phyloP scores from a whole-genome alignment of 2,888 invertebrate genomes.

The Oscheius sp. region DNA sequence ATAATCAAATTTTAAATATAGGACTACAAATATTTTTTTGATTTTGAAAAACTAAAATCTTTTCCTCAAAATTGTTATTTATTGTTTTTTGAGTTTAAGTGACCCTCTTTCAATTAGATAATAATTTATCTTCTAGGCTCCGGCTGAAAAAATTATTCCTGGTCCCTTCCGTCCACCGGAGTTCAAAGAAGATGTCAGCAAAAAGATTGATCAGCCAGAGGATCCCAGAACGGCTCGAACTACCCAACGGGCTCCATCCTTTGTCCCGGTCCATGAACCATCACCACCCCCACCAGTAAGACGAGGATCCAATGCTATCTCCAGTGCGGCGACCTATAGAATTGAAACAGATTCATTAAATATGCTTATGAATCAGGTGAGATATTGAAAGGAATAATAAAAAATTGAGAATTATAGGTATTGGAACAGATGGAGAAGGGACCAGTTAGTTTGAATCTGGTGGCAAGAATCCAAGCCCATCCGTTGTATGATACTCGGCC shows the following conservation, averaged over 20 bases:
- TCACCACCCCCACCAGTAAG: slow-evolving; percentile 26
- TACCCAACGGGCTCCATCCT: slow-evolving; percentile 46
- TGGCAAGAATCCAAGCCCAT: slow-evolving; percentile 67
- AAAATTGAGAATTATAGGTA: slow-evolving; percentile 37
- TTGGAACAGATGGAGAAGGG: slow-evolving; percentile 70
- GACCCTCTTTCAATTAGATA: neutral
- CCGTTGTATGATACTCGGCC: slow-evolving; percentile 66
- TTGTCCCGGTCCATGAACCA: slow-evolving; percentile 50
- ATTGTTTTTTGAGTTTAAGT: too few species aligned
- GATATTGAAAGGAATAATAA: too few species aligned
- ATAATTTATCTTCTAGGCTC: slow-evolving; percentile 18
- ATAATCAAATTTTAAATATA: neutral
- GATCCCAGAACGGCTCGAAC: slow-evolving; percentile 45
- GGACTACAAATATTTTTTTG: neutral
- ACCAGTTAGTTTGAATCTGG: slow-evolving; percentile 66
- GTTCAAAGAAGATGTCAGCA: neutral
- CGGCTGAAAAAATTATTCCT: slow-evolving; percentile 12
- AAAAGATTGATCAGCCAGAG: slow-evolving; percentile 46
- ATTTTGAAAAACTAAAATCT: too few species aligned
- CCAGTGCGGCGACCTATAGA: slow-evolving; percentile 51
- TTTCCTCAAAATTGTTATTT: too few species aligned
- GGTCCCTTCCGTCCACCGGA: slow-evolving; percentile 18
- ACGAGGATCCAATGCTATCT: slow-evolving; percentile 25
- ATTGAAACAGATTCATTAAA: slow-evolving; percentile 68
- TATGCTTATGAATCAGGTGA: slow-evolving; percentile 68